phyloP scores from a whole-genome alignment of 2,888 invertebrate species.

The Protophormia terraenovae region DNA sequence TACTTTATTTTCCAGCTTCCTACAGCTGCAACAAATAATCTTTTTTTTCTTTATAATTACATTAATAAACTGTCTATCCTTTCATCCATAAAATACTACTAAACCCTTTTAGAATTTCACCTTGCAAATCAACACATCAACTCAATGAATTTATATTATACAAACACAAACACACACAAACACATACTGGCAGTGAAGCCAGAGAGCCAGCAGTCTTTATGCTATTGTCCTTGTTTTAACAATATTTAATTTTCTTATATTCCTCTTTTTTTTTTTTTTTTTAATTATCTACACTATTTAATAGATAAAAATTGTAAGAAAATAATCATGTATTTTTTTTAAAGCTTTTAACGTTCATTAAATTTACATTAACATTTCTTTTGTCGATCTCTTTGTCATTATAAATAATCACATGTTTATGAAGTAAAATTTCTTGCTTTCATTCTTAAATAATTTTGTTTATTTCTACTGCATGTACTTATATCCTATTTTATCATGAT shows the following conservation, averaged over 20 bases:
- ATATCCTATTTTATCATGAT: background rate
- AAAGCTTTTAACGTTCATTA: constrained; percentile 52
- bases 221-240: constrained; percentile 5
- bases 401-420: background rate
- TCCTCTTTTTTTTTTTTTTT: too few species aligned
- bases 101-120: background rate
- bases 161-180: too few species aligned
- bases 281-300: constrained; percentile 21
- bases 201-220: background rate
- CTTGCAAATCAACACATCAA: background rate
- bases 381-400: too few species aligned
- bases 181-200: background rate
- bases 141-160: background rate
- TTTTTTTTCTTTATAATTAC: background rate
- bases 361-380: constrained; percentile 42
- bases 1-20: background rate
- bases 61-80: background rate
- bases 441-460: constrained; percentile 23
- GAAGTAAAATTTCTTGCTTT: constrained; percentile 28
- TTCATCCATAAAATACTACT: background rate
- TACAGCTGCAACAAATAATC: background rate
- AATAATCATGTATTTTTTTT: background rate
- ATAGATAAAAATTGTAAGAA: background rate
- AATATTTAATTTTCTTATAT: constrained; percentile 5
- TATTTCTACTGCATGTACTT: constrained; percentile 33